These are phyloP conservation scores for Haliclona indistincta DNA, from an alignment of 37 sponge, comb jelly and placozoan species.

Conservation along the genomic window DNA sequence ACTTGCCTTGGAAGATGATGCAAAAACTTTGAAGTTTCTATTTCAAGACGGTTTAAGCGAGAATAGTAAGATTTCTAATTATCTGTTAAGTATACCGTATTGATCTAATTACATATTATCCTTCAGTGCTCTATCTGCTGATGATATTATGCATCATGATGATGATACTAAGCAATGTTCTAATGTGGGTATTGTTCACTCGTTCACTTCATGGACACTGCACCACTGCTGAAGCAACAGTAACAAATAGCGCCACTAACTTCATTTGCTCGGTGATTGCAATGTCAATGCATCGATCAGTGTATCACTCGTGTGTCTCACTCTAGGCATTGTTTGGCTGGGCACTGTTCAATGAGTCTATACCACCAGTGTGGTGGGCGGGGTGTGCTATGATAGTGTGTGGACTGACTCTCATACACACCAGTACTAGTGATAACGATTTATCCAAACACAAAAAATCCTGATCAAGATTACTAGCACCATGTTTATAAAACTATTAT, in stretches of 20 bases:
- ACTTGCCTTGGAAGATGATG: conserved; percentile 61
- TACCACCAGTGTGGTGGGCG: conserved; percentile 76
- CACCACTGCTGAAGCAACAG: conserved; percentile 71
- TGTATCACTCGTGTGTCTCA: neutral
- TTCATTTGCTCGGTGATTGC: conserved; percentile 71
- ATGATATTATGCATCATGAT: conserved; percentile 27
- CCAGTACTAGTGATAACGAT: neutral
- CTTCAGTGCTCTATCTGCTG: conserved; percentile 19
- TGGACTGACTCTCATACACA: conserved; percentile 56
- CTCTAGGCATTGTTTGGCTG: conserved; percentile 67
- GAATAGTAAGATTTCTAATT: neutral
- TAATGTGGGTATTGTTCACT: conserved; percentile 73
- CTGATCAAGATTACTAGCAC: neutral
- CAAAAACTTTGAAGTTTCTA: conserved; percentile 19
- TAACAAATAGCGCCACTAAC: conserved; percentile 63
- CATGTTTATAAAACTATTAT: neutral
- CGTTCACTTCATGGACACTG: conserved; percentile 51
- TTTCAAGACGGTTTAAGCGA: neutral
- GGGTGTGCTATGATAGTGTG: conserved; percentile 69
- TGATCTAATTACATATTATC: neutral
- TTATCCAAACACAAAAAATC: neutral
- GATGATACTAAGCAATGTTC: conserved; percentile 65
- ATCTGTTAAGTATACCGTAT: neutral
- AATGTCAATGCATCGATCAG: too few species aligned
- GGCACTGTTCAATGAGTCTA: conserved; percentile 61